A percentile compares a stretch with the other conserved stretches of the same genome.
Evolutionary conservation across 1,140 invertebrate species (phyloP).

Genomic region (Cydia fagiglandana): DNA sequence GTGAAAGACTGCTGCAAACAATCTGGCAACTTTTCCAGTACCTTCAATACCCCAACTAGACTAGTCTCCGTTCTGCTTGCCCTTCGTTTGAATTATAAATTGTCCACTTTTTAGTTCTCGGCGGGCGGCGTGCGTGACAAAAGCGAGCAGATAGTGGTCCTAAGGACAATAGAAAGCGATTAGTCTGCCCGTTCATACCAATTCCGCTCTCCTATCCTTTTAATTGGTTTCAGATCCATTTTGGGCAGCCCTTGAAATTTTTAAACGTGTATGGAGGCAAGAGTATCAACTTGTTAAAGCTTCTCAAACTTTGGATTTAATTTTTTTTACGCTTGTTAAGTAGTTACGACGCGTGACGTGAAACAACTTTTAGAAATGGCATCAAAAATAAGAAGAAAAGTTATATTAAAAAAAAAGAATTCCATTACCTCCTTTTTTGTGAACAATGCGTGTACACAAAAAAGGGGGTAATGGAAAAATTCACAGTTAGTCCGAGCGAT

Average conservation of each 20-base stretch:
- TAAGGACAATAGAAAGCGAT: slow-evolving; percentile 70
- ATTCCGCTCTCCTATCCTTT: slow-evolving; percentile 55
- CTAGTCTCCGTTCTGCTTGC: slow-evolving; percentile 43
- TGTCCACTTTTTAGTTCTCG: slow-evolving; percentile 59
- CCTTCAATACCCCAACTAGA: slow-evolving; percentile 17
- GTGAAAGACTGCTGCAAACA: too few relatives aligned
- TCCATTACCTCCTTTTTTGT: too few relatives aligned
- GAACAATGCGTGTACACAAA: too few relatives aligned
- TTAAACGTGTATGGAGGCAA: slow-evolving; percentile 4
- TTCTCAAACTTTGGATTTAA: too few relatives aligned
- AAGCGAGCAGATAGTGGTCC: slow-evolving; percentile 63
- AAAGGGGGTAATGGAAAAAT: too few relatives aligned
- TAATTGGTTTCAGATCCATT: slow-evolving; percentile 59
- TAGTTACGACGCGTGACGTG: too few relatives aligned
- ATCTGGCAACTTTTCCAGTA: not conserved
- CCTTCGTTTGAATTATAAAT: slow-evolving; percentile 59
- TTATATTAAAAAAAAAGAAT: too few relatives aligned
- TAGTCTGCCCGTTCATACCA: slow-evolving; percentile 51
- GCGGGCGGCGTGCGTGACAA: slow-evolving; percentile 52
- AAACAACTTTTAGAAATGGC: too few relatives aligned
- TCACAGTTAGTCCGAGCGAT: too few relatives aligned
- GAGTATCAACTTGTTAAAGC: not conserved
- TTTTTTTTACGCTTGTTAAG: too few relatives aligned
- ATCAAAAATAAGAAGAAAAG: too few relatives aligned
- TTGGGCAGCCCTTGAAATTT: slow-evolving; percentile 24